A percentile compares a stretch with the other conserved stretches of the same genome.
These are phyloP conservation scores for Cosmia trapezina DNA, from an alignment of 2,888 invertebrate genomes.

Conservation along the genomic window DNA sequence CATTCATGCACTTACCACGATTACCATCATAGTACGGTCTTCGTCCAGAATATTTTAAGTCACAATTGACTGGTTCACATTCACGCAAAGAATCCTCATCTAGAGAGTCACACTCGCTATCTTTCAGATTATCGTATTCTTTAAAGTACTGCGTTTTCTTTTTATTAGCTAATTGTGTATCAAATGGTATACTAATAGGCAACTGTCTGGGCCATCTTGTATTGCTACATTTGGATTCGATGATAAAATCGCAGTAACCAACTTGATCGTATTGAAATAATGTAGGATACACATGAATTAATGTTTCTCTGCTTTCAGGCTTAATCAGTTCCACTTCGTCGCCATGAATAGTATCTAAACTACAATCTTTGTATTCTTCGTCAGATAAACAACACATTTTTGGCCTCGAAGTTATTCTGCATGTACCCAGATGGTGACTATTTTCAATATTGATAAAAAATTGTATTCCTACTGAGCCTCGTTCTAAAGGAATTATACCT, in stretches of 20 bases:
- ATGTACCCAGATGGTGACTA: conserved; percentile 66
- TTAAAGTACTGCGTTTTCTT: conserved; percentile 58
- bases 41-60: conserved; percentile 78
- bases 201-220: conserved; percentile 54
- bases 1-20: conserved; percentile 71
- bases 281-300: conserved; percentile 76
- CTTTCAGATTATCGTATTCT: conserved; percentile 64
- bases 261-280: conserved; percentile 77
- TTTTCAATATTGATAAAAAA: conserved; percentile 81
- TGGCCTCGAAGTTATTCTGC: conserved; percentile 69
- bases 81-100: conserved; percentile 78
- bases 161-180: conserved; percentile 72
- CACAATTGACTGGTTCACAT: conserved; percentile 79
- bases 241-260: conserved; percentile 76
- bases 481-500: conserved; percentile 78
- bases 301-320: conserved; percentile 73
- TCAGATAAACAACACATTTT: conserved; percentile 77
- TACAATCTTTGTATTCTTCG: conserved; percentile 71
- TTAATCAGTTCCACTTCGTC: conserved; percentile 63
- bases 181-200: conserved; percentile 74
- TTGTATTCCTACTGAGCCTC: conserved; percentile 78
- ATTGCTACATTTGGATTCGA: conserved; percentile 71
- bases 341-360: conserved; percentile 69
- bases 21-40: conserved; percentile 73
- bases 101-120: conserved; percentile 69